Base-by-base conservation (phyloP, 2,888 invertebrate genomes). In the Tetragonula carbonaria region DNA sequence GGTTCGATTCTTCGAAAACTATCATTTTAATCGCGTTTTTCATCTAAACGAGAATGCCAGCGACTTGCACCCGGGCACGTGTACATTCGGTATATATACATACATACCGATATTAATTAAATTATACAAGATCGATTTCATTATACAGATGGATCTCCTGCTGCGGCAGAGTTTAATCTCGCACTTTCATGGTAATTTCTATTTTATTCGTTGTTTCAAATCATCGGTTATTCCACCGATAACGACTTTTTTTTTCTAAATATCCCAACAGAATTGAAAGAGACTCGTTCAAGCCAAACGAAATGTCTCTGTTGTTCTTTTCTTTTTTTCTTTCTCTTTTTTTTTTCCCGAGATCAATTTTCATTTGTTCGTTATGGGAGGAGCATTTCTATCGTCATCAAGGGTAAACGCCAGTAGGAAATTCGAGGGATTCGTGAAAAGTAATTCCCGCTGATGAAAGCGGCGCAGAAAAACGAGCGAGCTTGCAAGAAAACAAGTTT, bases 21-120 rank as follows among this genome's bases (percentile, higher is more conserved):
- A 82, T 83, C 82, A 83, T 83, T 83, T 76, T 68, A 82, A 82
- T 82, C 82, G 72, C n/a, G 72, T 65, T 81, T 82, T 73, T 72
- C 45, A 45, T 68, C 33, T 14, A 11, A 28, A 33, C 11, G 11
- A 38, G 14, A 55, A 65, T 18, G 6, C 23, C 53, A 28, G 13
- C 14, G 50, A 74, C 63, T 21, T 28, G 8, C 38, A n/a, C 14
- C 14, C 23, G 45, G 6, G 2, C 38, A 33, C 38, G n/a, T 38
- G 11, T 57, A 45, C 45, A 55, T 21, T 18, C 55, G 23, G 16
- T n/a, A 3, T n/a, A 45, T n/a, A 66, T 33, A 33, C 3, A 8
- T 38, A 38, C 11, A 8, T 11, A 45, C 14, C 53, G 23, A 50
- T 66, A 51, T 63, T 74, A 45, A 57, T 66, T n/a, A 45, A 66